Evolutionary conservation across 1,140 invertebrate genomes (phyloP).

Genomic region (Drosophila teissieri): DNA sequence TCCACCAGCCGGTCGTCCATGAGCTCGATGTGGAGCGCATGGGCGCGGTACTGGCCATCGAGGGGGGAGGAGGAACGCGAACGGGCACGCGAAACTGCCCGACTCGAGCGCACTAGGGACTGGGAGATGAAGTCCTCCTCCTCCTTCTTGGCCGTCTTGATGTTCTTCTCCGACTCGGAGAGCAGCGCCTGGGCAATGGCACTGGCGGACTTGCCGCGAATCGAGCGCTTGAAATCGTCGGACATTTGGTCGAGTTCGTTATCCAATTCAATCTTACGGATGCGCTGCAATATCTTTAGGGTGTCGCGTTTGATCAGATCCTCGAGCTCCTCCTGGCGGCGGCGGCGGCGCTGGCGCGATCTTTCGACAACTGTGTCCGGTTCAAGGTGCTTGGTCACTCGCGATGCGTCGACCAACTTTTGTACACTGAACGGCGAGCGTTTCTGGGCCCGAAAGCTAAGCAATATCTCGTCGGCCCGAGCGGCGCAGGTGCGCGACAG

Average conservation of each 20-base stretch:
- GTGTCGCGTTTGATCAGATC: constrained; percentile 84
- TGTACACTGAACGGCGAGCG: constrained; percentile 88
- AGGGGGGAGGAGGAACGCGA: constrained; percentile 58
- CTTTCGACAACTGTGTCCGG: constrained; percentile 86
- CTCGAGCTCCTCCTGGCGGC: constrained; percentile 85
- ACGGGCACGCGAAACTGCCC: constrained; percentile 67
- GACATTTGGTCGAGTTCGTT: constrained; percentile 85
- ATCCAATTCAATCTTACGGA: constrained; percentile 76
- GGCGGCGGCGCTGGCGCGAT: constrained; percentile 85
- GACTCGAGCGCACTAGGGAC: constrained; percentile 68
- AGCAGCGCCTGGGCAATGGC: constrained; percentile 89
- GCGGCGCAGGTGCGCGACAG: constrained; percentile 88
- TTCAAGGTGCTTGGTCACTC: constrained; percentile 88
- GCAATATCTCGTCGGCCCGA: constrained; percentile 88
- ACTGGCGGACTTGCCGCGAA: constrained; percentile 90
- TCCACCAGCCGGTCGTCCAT: constrained; percentile 82
- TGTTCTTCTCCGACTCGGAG: constrained; percentile 87
- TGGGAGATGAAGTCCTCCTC: constrained; percentile 78
- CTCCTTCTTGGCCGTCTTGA: constrained; percentile 84
- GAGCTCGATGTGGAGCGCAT: constrained; percentile 74
- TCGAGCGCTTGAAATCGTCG: constrained; percentile 85
- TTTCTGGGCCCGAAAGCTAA: constrained; percentile 87
- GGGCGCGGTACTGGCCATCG: constrained; percentile 59
- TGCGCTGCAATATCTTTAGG: constrained; percentile 84
- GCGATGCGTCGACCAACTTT: constrained; percentile 88